phyloP scores from a whole-genome alignment of 2,888 invertebrate genomes.

The Patella caerulea region DNA sequence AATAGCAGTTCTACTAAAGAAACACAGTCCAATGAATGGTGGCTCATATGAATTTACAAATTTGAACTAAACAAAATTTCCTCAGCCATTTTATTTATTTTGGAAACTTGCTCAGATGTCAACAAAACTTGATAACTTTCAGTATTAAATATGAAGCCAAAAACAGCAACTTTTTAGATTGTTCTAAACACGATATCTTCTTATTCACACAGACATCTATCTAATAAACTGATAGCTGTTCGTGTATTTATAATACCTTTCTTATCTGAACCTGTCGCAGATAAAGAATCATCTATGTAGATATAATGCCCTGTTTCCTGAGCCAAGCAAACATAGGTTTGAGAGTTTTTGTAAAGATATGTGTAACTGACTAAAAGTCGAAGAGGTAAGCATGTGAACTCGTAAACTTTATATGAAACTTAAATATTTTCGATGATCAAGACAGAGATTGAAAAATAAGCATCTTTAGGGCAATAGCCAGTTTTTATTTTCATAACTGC shows the following conservation, averaged over 20 bases:
- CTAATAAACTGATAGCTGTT: too few species aligned
- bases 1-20: neutral
- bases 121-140: neutral
- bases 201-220: too few species aligned
- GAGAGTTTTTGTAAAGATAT: neutral
- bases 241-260: too few species aligned
- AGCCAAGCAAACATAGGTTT: neutral
- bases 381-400: neutral
- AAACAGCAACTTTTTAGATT: too few species aligned
- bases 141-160: too few species aligned
- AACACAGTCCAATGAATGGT: neutral
- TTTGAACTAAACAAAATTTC: neutral
- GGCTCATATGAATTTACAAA: neutral
- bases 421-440: too few species aligned
- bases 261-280: too few species aligned
- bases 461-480: neutral
- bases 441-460: neutral
- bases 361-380: neutral
- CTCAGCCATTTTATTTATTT: neutral
- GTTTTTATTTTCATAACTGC: too few species aligned
- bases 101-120: neutral
- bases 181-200: too few species aligned
- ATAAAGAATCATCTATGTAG: neutral
- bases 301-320: neutral
- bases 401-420: too few species aligned